A percentile compares a stretch with the other conserved stretches of the same genome.
Evolutionary conservation across 1,140 invertebrate genomes (phyloP).

Genomic region (Drosophila insularis): DNA sequence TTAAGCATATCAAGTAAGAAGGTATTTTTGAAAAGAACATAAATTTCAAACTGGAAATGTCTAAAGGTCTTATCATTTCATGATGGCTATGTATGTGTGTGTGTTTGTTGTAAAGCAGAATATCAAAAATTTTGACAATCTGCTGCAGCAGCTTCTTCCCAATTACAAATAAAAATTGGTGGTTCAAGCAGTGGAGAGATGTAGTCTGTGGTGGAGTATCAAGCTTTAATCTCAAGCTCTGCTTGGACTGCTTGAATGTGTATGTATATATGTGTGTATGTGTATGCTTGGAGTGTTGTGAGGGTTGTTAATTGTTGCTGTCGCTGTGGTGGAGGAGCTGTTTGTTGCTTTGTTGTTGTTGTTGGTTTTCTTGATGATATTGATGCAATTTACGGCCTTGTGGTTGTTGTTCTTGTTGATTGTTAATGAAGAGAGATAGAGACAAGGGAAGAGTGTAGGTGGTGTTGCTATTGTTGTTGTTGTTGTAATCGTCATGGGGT

Average conservation of each 20-base stretch:
- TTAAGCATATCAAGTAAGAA: too few relatives aligned
- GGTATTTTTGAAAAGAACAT: too few relatives aligned
- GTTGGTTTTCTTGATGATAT: slow-evolving; percentile 13
- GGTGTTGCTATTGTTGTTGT: slow-evolving; percentile 32
- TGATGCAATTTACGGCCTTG: slow-evolving; percentile 9
- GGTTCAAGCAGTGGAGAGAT: not conserved
- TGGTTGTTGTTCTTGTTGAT: not conserved
- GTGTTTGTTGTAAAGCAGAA: not conserved
- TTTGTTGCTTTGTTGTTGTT: slow-evolving; percentile 21
- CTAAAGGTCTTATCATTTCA: not conserved
- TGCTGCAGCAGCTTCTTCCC: not conserved
- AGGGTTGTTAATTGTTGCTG: slow-evolving; percentile 18
- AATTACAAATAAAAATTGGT: not conserved
- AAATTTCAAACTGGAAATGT: not conserved
- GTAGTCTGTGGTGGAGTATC: not conserved
- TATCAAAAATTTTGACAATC: not conserved
- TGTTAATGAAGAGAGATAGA: not conserved
- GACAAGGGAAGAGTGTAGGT: slow-evolving; percentile 28
- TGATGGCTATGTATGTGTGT: slow-evolving; percentile 4
- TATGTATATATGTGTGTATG: slow-evolving; percentile 4
- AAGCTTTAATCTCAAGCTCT: not conserved
- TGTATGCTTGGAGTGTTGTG: slow-evolving; percentile 12
- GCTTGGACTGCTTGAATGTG: not conserved
- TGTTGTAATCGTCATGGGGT: slow-evolving; percentile 33
- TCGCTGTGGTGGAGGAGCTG: slow-evolving; percentile 6